Evolutionary conservation across 2,797 vertebrate genomes (phyloP), one percentile per base, ranked within the genome.

Genomic region (Heterohyrax brucei): DNA sequence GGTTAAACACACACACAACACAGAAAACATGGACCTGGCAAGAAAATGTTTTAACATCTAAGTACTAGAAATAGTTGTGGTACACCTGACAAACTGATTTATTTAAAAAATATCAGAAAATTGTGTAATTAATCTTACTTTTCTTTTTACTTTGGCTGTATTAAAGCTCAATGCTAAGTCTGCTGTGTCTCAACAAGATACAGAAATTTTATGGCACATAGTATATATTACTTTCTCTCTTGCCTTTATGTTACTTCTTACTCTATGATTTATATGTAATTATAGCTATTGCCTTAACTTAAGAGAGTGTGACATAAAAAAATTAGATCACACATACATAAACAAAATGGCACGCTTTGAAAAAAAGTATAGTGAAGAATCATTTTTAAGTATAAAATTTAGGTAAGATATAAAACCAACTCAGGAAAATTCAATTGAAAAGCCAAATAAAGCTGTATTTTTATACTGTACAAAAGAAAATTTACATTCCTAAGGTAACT

Each of bases 381-480:
- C 76, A 83, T 56, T 86, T 59, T 94, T 92, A 94, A 72, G 5
- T 82, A 82, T 89, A 86, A 93, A 91, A 96, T 75, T 90, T 89
- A 93, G 46, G 46, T 92, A 92, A 88, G 44, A 94, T 87, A 84
- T 79, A 93, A 96, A 97, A 93, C 94, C 81, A 96, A 97, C 80
- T 95, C 88, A 80, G 33, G 84, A 22, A 91, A 97, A 94, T 93
- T 39, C 91, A 91, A 61, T 82, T 82, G 92, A 95, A 97, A 97
- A 97, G 95, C 91, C 97, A 97, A 97, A 97, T 97, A 96, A 92
- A 97, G 95, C 87, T 96, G 75, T 98, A 97, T 97, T 98, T 87
- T 94, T 88, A 77, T 95, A 53, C 39, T 91, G 92, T 93, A 70
- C 77, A 96, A 88, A 96, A 95, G 24, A 79, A 96, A 88, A 95